Evolutionary conservation across 2,113 vertebrate species (phyloP).

Genomic region (Baryphthengus martii): DNA sequence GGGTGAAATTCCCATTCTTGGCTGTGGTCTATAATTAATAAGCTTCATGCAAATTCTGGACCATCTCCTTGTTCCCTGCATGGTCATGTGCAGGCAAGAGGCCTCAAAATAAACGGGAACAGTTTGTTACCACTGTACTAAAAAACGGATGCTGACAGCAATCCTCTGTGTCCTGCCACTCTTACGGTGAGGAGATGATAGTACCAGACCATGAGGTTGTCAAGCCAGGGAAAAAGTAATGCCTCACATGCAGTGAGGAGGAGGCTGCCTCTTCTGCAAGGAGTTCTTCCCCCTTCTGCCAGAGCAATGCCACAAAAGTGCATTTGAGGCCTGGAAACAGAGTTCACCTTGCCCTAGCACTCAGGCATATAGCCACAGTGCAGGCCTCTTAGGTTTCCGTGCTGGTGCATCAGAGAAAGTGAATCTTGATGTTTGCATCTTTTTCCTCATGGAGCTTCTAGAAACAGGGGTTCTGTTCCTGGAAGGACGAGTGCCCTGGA

Average conservation of each 20-base stretch:
- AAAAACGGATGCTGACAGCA: background rate
- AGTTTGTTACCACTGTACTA: background rate
- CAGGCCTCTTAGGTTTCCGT: background rate
- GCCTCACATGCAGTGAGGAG: background rate
- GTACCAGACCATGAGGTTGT: background rate
- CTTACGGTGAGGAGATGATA: accelerated
- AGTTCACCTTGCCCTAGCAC: background rate
- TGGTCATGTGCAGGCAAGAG: background rate
- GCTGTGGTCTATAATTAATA: background rate
- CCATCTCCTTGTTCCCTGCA: background rate
- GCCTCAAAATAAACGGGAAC: background rate
- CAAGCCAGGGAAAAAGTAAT: background rate
- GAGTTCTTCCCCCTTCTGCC: background rate
- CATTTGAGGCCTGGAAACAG: background rate
- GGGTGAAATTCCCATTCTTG: background rate
- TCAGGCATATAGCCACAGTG: accelerated
- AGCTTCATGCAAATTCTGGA: background rate
- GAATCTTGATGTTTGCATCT: background rate
- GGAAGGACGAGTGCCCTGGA: background rate
- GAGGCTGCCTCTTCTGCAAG: background rate
- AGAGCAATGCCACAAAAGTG: background rate
- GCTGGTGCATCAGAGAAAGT: background rate
- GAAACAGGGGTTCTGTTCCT: background rate
- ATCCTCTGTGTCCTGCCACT: background rate
- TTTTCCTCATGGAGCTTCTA: background rate